Evolutionary conservation across 2,888 invertebrate genomes (phyloP), one percentile per base, ranked within the genome.

Genomic region (Acronicta psi): DNA sequence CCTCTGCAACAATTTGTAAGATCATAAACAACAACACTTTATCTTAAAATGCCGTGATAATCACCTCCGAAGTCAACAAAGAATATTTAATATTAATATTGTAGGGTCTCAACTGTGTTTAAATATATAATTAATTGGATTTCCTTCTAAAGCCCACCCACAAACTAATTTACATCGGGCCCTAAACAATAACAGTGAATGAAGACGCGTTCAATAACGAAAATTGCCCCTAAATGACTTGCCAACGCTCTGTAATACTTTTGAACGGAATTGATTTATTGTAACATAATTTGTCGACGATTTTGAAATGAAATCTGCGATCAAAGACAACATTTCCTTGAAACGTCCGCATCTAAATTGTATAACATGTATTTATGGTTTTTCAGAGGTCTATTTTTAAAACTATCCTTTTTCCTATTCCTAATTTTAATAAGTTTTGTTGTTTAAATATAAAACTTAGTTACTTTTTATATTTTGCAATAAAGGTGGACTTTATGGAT

Each of bases 131-230:
- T 86, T 86, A 86, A 87, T 86, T 82, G 82, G 80, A 86, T 86
- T 87, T 85, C 77, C 81, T 79, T 73, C 69, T 69, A 66, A 80
- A 83, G 73, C 75, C 77, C 78, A 77, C 80, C 83, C 80, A 76
- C 77, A 75, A 80, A 79, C 85, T 85, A 87, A 89, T 89, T 89
- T 89, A 85, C 86, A 89, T 87, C 74, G 80, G 79, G 63, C 82
- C 78, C 80, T 87, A 85, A 88, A 89, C 85, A 89, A 88, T 88
- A 88, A 86, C 84, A 82, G 65, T 65, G 79, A 83, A 83, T 82
- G 79, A 85, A 88, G 85, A 85, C 80, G 80, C 79, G 79, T 84
- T 86, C 86, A 84, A 86, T 85, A 86, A 84, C 77, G 84, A 84
- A 86, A 89, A 87, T 87, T 88, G 80, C 73, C 75, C 73, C 72